A percentile compares a stretch with the other conserved stretches of the same genome.
phyloP scores from a whole-genome alignment of 2,888 invertebrate species.

The Paralinhomoeus sp. region DNA sequence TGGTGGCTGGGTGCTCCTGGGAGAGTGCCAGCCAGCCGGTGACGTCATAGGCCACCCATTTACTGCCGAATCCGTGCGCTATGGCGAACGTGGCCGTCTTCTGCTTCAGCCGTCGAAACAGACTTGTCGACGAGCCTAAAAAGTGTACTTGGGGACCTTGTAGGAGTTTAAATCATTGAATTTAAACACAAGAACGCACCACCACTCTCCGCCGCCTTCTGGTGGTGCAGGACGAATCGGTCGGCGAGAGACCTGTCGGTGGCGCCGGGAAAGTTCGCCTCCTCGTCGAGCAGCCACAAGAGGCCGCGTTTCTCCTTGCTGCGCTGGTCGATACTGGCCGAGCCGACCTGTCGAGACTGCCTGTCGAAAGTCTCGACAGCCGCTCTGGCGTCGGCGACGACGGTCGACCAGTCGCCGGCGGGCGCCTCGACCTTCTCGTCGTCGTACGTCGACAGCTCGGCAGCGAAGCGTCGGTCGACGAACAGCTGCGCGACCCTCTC shows the following conservation, averaged over 20 bases:
- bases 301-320: slow-evolving; percentile 53
- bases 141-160: too few relatives aligned
- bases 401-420: too few relatives aligned
- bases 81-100: slow-evolving; percentile 8
- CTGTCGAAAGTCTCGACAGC: slow-evolving; percentile 56
- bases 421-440: slow-evolving; percentile 26
- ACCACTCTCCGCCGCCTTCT: slow-evolving; percentile 31
- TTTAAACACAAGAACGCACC: neutral
- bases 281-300: slow-evolving; percentile 72
- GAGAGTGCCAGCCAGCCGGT: slow-evolving; percentile 69
- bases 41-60: slow-evolving; percentile 66
- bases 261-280: slow-evolving; percentile 63
- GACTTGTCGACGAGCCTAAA: too few relatives aligned
- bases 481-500: slow-evolving; percentile 64
- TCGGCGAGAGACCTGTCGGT: slow-evolving; percentile 69
- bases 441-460: slow-evolving; percentile 55
- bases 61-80: slow-evolving; percentile 46
- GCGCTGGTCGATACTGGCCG: slow-evolving; percentile 52
- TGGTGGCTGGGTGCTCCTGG: slow-evolving; percentile 57
- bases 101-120: too few relatives aligned
- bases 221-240: slow-evolving; percentile 52
- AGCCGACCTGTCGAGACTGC: slow-evolving; percentile 38
- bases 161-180: too few relatives aligned
- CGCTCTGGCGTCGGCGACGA: neutral
- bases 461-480: slow-evolving; percentile 57